Evolutionary conservation across 2,113 vertebrate genomes (phyloP).

Genomic region (Dinomys branickii): DNA sequence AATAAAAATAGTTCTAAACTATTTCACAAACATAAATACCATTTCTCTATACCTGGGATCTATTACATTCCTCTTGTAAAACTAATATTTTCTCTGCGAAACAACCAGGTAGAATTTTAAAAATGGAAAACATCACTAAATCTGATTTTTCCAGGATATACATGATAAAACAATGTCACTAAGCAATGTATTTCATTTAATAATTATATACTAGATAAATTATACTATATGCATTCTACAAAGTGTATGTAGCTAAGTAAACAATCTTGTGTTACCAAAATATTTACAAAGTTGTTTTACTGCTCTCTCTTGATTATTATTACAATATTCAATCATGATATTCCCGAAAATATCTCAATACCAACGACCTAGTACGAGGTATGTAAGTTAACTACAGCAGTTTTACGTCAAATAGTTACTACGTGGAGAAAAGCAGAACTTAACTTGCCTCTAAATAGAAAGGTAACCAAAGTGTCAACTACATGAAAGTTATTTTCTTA

Average conservation of each 20-base stretch:
- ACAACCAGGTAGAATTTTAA: conserved; percentile 46
- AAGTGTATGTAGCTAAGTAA: conserved; percentile 32
- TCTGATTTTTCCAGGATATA: conserved; percentile 28
- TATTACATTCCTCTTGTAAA: background rate
- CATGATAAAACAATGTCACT: conserved; percentile 42
- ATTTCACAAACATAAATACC: background rate
- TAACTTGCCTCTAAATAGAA: conserved; percentile 35
- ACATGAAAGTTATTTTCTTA: background rate
- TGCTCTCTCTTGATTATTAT: background rate
- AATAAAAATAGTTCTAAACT: conserved; percentile 29
- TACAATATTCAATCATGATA: background rate
- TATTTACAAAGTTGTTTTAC: conserved; percentile 39
- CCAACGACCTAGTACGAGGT: background rate
- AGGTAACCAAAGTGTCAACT: background rate
- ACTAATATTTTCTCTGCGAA: background rate
- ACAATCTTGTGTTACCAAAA: background rate
- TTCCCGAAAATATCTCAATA: conserved; percentile 46
- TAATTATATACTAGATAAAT: conserved; percentile 50
- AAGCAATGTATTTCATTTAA: conserved; percentile 40
- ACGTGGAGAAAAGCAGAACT: conserved; percentile 8
- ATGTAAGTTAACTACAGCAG: background rate
- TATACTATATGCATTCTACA: conserved; percentile 21
- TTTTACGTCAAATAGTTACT: conserved; percentile 46
- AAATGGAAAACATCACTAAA: conserved; percentile 34
- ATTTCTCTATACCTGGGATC: background rate